Percentiles rank a stretch among this genome's conserved stretches.
Conservation (phyloP, 2,888 invertebrate genomes). For the Buathra laborator region DNA sequence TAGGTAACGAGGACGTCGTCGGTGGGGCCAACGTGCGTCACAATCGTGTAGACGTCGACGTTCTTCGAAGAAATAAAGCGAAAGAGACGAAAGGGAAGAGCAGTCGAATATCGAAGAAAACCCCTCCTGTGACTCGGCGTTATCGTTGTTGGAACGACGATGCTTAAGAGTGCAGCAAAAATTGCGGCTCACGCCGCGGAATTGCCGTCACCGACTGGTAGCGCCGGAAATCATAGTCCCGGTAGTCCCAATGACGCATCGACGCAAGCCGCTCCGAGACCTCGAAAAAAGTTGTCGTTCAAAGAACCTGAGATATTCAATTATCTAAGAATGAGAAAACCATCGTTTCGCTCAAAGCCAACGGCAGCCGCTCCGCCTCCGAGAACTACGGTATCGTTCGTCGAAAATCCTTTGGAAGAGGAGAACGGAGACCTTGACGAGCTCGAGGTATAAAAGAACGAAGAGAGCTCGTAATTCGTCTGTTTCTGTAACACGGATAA, state of each 20-base stretch:
- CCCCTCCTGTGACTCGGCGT: slow-evolving; percentile 27
- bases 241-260: slow-evolving; percentile 83
- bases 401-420: slow-evolving; percentile 80
- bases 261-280: slow-evolving; percentile 84
- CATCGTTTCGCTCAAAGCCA: slow-evolving; percentile 70
- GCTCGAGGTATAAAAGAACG: slow-evolving; percentile 80
- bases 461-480: not conserved
- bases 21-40: slow-evolving; percentile 56
- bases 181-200: slow-evolving; percentile 64
- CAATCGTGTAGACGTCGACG: slow-evolving; percentile 9
- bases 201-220: slow-evolving; percentile 67
- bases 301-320: slow-evolving; percentile 92
- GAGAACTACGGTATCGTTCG: slow-evolving; percentile 68
- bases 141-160: slow-evolving; percentile 51
- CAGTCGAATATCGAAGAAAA: not conserved
- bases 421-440: slow-evolving; percentile 82
- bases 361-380: slow-evolving; percentile 66
- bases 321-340: slow-evolving; percentile 82
- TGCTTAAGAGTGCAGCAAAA: slow-evolving; percentile 74
- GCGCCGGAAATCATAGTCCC: slow-evolving; percentile 81
- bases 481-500: not conserved
- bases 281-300: slow-evolving; percentile 94
- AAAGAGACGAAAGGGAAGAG: not conserved
- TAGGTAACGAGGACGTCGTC: slow-evolving; percentile 59
- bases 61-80: slow-evolving; percentile 23